Percentiles rank a stretch among this genome's conserved stretches.
These are phyloP conservation scores for Papilio helenus DNA, from an alignment of 1,140 invertebrate species.

Conservation along the genomic window DNA sequence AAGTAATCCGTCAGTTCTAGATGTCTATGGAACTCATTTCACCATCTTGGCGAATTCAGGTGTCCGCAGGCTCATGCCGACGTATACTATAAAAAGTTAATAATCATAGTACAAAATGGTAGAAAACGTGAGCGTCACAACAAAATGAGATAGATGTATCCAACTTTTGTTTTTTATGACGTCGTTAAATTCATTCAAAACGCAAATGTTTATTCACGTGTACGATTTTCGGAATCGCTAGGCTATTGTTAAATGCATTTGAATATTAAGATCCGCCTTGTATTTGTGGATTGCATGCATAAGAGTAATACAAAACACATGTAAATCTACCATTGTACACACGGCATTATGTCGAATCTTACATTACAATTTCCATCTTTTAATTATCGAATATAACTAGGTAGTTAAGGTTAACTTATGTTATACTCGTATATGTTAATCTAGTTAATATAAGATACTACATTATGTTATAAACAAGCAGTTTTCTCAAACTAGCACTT, in stretches of 20 bases:
- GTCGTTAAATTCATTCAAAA: not conserved
- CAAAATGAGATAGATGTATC: not conserved
- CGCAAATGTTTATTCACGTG: not conserved
- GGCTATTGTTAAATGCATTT: constrained; percentile 3
- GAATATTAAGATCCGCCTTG: constrained; percentile 1
- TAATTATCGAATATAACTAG: too few relatives aligned
- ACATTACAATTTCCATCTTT: not conserved
- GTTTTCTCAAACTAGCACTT: not conserved
- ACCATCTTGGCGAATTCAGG: too few relatives aligned
- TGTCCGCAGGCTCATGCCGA: too few relatives aligned
- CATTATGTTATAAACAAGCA: too few relatives aligned
- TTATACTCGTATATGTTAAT: too few relatives aligned
- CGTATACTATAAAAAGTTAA: too few relatives aligned
- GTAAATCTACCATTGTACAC: constrained; percentile 6
- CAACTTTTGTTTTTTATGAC: too few relatives aligned
- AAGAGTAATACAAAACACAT: not conserved
- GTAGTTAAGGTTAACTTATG: too few relatives aligned
- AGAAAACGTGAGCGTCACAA: not conserved
- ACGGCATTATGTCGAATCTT: not conserved
- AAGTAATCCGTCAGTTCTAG: too few relatives aligned
- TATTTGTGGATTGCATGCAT: not conserved
- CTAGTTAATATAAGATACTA: too few relatives aligned
- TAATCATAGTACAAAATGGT: too few relatives aligned
- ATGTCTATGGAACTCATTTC: too few relatives aligned
- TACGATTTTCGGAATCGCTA: not conserved